Conservation (phyloP, 2,888 invertebrate species). For the Phrixothrix hirtus region DNA sequence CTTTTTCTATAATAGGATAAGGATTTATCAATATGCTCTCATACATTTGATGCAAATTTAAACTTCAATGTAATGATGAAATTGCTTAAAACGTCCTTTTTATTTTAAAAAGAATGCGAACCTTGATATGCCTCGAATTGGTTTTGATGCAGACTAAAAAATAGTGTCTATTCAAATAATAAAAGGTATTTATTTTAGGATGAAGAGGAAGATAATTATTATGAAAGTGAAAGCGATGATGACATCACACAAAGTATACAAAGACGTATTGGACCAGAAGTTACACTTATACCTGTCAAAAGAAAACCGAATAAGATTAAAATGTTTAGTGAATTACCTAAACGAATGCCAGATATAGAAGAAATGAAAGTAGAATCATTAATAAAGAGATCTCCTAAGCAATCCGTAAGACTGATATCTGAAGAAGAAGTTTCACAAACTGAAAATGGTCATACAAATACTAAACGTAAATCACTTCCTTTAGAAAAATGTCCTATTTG, state of each 20-base stretch:
- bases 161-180: too few relatives aligned
- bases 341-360: neutral
- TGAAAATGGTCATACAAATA: slow-evolving; percentile 43
- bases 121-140: too few relatives aligned
- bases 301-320: slow-evolving; percentile 21
- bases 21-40: too few relatives aligned
- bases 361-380: slow-evolving; percentile 16
- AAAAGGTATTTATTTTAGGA: slow-evolving; percentile 6
- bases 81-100: too few relatives aligned
- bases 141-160: too few relatives aligned
- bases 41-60: too few relatives aligned
- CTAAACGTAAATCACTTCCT: slow-evolving; percentile 50
- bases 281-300: slow-evolving; percentile 33
- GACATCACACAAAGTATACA: slow-evolving; percentile 10
- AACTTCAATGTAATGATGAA: too few relatives aligned
- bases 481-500: slow-evolving; percentile 54
- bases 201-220: slow-evolving; percentile 10
- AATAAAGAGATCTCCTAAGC: slow-evolving; percentile 37
- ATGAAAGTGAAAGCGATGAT: slow-evolving; percentile 7
- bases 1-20: too few relatives aligned
- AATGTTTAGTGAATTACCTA: slow-evolving; percentile 9
- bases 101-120: too few relatives aligned
- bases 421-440: slow-evolving; percentile 43
- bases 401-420: slow-evolving; percentile 45
- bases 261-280: slow-evolving; percentile 26